Conservation (phyloP, 2,797 vertebrate species). For the Mergus octosetaceus region DNA sequence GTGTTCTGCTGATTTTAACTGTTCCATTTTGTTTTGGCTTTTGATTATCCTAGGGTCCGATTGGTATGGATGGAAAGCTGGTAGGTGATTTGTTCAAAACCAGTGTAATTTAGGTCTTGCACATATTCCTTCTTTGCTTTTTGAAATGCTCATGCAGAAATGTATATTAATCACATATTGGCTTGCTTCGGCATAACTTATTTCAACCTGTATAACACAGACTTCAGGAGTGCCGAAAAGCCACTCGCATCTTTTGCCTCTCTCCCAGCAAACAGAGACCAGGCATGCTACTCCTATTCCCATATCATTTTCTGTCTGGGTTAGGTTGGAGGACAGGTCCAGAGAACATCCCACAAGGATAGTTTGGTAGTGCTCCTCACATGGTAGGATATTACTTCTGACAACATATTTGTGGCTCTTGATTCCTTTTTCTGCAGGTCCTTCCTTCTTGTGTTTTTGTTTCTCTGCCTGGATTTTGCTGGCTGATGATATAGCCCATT, state of each 20-base stretch:
- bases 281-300: not conserved
- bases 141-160: not conserved
- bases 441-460: not conserved
- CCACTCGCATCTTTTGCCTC: not conserved
- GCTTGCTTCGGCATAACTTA: not conserved
- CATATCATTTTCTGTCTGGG: not conserved
- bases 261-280: not conserved
- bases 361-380: not conserved
- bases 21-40: slow-evolving; percentile 67
- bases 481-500: not conserved
- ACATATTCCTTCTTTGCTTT: not conserved
- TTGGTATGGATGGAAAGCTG: slow-evolving; percentile 74
- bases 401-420: not conserved
- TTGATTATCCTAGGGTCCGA: slow-evolving; percentile 65
- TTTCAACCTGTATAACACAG: not conserved
- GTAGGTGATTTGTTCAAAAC: slow-evolving; percentile 63
- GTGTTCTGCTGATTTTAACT: slow-evolving; percentile 65
- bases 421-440: not conserved
- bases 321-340: not conserved
- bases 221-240: not conserved
- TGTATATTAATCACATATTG: not conserved
- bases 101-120: slow-evolving; percentile 23
- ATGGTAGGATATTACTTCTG: not conserved
- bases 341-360: not conserved
- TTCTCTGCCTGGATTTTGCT: not conserved